Percentiles rank a stretch among this genome's conserved stretches.
Evolutionary conservation across 2,888 invertebrate genomes (phyloP).

Genomic region (Diarsia mendica): DNA sequence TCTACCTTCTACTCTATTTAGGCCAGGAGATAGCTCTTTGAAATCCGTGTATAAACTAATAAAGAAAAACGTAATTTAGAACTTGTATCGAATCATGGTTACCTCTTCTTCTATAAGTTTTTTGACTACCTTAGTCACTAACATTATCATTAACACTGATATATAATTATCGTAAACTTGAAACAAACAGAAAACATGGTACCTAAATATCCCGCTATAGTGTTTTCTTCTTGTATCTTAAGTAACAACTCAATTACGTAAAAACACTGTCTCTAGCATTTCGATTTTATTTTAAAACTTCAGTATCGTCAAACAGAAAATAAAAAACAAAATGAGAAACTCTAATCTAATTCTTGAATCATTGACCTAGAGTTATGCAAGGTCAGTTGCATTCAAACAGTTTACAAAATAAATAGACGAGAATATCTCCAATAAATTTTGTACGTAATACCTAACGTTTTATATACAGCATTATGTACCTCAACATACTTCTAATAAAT

Average conservation of each 20-base stretch:
- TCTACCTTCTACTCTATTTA: not conserved
- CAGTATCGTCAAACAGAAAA: not conserved
- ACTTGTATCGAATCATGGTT: not conserved
- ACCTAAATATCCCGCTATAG: too few species aligned
- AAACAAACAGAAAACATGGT: too few species aligned
- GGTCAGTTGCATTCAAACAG: slow-evolving; percentile 33
- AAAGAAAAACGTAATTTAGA: too few species aligned
- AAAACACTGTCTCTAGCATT: not conserved
- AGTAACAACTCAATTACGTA: not conserved
- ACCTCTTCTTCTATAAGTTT: not conserved
- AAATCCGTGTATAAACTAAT: too few species aligned
- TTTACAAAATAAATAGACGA: slow-evolving; percentile 40
- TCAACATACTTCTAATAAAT: slow-evolving; percentile 48
- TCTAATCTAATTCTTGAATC: slow-evolving; percentile 24
- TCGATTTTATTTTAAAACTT: not conserved
- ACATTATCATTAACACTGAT: too few species aligned
- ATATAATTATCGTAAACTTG: too few species aligned
- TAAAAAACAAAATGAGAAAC: slow-evolving; percentile 1
- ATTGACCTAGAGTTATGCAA: slow-evolving; percentile 49
- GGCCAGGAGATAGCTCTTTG: too few species aligned
- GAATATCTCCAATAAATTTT: slow-evolving; percentile 46
- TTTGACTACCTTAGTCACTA: too few species aligned
- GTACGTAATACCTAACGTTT: slow-evolving; percentile 30
- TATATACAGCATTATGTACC: slow-evolving; percentile 26
- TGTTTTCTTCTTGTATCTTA: not conserved